A percentile compares a stretch with the other conserved stretches of the same genome.
phyloP scores from a whole-genome alignment of 2,888 invertebrate species.

The Lucinisca nassula region DNA sequence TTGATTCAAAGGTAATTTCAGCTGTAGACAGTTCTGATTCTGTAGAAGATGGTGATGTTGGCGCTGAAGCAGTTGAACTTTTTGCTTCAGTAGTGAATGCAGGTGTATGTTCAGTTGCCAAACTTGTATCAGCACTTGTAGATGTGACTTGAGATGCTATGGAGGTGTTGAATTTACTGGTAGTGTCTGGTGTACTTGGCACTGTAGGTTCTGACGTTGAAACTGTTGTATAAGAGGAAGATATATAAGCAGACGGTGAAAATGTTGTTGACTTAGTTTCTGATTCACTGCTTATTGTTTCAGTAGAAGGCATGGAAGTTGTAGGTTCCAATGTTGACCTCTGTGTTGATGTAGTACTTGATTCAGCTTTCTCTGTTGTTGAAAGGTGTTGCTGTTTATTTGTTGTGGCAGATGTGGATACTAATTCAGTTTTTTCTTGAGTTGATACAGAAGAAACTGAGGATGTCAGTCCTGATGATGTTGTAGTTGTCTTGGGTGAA shows the following conservation, averaged over 20 bases:
- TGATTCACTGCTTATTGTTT: neutral
- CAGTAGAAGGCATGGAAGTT: neutral
- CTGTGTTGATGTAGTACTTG: neutral
- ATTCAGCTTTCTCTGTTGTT: neutral
- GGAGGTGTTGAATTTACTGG: too few species aligned
- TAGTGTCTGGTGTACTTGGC: neutral
- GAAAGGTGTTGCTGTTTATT: too few species aligned
- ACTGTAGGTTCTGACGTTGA: neutral
- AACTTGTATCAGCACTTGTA: neutral
- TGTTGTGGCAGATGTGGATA: neutral
- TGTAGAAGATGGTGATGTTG: neutral
- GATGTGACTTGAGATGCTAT: neutral
- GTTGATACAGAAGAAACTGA: neutral
- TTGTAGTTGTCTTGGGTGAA: neutral
- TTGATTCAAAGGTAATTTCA: conserved; percentile 18
- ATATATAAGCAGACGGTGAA: neutral
- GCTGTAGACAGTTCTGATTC: neutral
- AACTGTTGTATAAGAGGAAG: neutral
- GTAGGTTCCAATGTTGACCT: neutral
- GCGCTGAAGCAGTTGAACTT: neutral
- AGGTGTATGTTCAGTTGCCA: neutral
- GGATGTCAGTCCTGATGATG: neutral
- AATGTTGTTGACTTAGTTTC: neutral
- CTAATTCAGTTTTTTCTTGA: neutral
- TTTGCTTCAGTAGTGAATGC: neutral